Conservation (phyloP, 2,888 invertebrate species). For the Hermaeophaga mercurialis region DNA sequence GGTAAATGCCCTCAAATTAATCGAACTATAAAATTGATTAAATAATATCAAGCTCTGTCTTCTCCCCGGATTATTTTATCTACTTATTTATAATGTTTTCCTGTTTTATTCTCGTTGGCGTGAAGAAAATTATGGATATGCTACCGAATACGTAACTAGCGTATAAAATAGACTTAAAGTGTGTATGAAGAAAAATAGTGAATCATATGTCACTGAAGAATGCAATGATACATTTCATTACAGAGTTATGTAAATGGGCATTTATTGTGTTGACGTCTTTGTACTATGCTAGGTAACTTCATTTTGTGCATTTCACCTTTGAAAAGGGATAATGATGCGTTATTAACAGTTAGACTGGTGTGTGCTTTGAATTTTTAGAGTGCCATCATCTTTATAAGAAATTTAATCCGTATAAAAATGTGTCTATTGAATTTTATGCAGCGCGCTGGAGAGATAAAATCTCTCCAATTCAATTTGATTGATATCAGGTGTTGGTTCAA, state of each 20-base stretch:
- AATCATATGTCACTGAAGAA: slow-evolving; percentile 11
- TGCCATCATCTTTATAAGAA: slow-evolving; percentile 40
- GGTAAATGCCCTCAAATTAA: too few relatives aligned
- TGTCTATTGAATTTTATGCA: slow-evolving; percentile 31
- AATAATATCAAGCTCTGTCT: too few relatives aligned
- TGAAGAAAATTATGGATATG: too few relatives aligned
- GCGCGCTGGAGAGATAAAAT: slow-evolving; percentile 26
- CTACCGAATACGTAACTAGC: too few relatives aligned
- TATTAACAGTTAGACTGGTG: slow-evolving; percentile 42
- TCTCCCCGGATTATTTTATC: too few relatives aligned
- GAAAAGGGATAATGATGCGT: slow-evolving; percentile 43
- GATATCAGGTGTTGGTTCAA: slow-evolving; percentile 36
- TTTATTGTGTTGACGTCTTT: slow-evolving; percentile 23
- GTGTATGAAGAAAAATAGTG: too few relatives aligned
- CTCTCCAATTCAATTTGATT: slow-evolving; percentile 37
- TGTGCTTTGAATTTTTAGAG: slow-evolving; percentile 42
- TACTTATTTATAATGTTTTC: too few relatives aligned
- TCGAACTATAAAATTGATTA: too few relatives aligned
- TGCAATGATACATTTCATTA: slow-evolving; percentile 23
- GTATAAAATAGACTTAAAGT: too few relatives aligned
- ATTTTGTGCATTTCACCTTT: slow-evolving; percentile 32
- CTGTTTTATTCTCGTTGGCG: too few relatives aligned
- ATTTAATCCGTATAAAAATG: slow-evolving; percentile 44
- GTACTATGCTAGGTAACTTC: slow-evolving; percentile 23
- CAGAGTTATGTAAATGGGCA: slow-evolving; percentile 29